Base-by-base conservation (phyloP, 2,888 invertebrate genomes). In the Nomada flava region DNA sequence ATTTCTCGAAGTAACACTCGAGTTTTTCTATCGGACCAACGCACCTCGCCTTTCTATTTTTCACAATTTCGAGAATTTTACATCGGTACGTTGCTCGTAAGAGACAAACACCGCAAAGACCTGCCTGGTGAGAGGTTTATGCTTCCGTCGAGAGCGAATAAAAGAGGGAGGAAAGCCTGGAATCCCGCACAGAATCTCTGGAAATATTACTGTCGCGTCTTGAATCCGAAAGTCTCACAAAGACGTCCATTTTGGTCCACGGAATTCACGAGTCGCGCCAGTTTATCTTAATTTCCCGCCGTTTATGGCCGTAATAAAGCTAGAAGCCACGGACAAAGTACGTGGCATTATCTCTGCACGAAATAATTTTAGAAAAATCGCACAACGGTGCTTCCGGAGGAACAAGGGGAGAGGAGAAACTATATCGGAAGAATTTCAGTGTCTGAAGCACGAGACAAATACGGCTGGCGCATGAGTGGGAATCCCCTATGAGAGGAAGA, bases 21-120 rank as follows among this genome's bases (percentile, higher is more conserved):
- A 67, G 15, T 26, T 60, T 3, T 55, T 11, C 2, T 57, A 29
- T 11, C 26, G 82, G 82, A 82, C 82, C 81, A 82, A 69, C 5
- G 52, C 44, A 50, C 42, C 15, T 63, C 2, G 23, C 60, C 4
- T 76, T 80, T 29, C n/a, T 73, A 75, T 65, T 52, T 15, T 26
- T 20, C 70, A 15, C 64, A 0, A 36, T 76, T 72, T 62, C 9
- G 15, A 62, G 10, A 11, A 7, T 26, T 26, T 76, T 52, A 62
- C 50, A 50, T 36, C 36, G 36, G 36, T 36, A 7, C 0, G 36
- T 36, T 7, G 36, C 0, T 7, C 36, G 7, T 36, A 7, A 36
- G 7, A 7, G 36, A 36, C 36, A 7, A 36, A 36, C 36, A 7
- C 36, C 36, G 36, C 0, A 36, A 36, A 13, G 47, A 20, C 10